Evolutionary conservation across 2,888 invertebrate species (phyloP), one percentile per base, ranked within the genome.

Genomic region (Himalopsyche tibetana): DNA sequence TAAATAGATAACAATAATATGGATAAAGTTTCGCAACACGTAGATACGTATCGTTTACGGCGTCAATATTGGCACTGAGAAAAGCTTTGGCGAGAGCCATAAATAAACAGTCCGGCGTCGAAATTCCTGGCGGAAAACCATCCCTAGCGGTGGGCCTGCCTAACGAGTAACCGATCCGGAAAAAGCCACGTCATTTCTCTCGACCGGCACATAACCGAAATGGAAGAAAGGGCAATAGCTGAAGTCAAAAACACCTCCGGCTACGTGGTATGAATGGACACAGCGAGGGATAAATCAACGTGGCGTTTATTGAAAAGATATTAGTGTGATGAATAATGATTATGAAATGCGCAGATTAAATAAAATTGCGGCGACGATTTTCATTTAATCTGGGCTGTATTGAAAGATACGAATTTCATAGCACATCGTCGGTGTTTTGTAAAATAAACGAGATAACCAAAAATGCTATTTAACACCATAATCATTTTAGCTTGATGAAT

Each of bases 121-220:
- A 74, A 74, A 74, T 74, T 74, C 74, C 74, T 74, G 38, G 28
- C 74, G 74, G 28, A 36, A 74, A 63, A 36, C 36, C 74, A 36
- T 74, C 74, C 74, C 74, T 38, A 74, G 74, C 74, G 74, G 74
- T 12, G 15, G 36, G 74, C 74, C 74, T 38, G 36, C 15, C 74
- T 74, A 74, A 74, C 74, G 74, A 38, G 74, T 74, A 74, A 74
- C 74, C 36, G 74, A 74, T 28, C 74, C 74, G 36, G 74, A 74
- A 74, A 69, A 74, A 74, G 74, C 74, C 74, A 38, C 63, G 74
- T 74, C 74, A 74, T 74, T 74, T 74, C 74, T 74, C 74, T 74
- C 36, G 74, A 36, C 28, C 74, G 63, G 28, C n/a, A 63, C 19
- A 74, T 12, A 74, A 36, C 36, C 74, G 74, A 74, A 36, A 74